These are phyloP conservation scores for Agonum fuliginosum DNA, from an alignment of 2,888 invertebrate species.

Conservation along the genomic window DNA sequence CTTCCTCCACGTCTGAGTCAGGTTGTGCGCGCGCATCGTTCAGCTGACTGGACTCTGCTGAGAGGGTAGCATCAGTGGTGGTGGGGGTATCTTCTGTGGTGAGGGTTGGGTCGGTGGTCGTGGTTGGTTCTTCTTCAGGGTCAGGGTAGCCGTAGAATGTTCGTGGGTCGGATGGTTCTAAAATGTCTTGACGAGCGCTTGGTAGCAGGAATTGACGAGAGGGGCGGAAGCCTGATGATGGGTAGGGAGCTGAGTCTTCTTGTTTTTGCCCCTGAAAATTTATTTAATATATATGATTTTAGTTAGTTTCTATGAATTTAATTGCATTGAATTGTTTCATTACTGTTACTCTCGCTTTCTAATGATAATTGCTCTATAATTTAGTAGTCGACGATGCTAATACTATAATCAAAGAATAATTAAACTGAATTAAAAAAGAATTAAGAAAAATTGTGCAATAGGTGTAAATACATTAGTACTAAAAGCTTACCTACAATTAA, in stretches of 20 bases:
- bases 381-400: too few relatives aligned
- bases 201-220: slow-evolving; percentile 70
- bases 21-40: slow-evolving; percentile 41
- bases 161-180: slow-evolving; percentile 65
- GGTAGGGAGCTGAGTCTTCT: slow-evolving; percentile 67
- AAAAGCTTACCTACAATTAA: too few relatives aligned
- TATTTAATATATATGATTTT: too few relatives aligned
- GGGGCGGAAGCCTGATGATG: slow-evolving; percentile 70
- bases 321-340: too few relatives aligned
- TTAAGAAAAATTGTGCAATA: too few relatives aligned
- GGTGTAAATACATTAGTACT: too few relatives aligned
- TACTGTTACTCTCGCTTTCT: too few relatives aligned
- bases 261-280: neutral
- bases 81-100: slow-evolving; percentile 68
- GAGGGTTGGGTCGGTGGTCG: slow-evolving; percentile 67
- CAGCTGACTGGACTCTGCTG: slow-evolving; percentile 67
- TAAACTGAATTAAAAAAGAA: too few relatives aligned
- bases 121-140: slow-evolving; percentile 63
- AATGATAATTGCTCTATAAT: too few relatives aligned
- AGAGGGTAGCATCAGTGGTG: slow-evolving; percentile 66
- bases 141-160: slow-evolving; percentile 69
- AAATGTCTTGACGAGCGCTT: slow-evolving; percentile 64
- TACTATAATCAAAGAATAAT: too few relatives aligned
- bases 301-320: too few relatives aligned
- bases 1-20: slow-evolving; percentile 62